Conservation (phyloP, 2,113 vertebrate genomes). For the Macrotis lagotis region DNA sequence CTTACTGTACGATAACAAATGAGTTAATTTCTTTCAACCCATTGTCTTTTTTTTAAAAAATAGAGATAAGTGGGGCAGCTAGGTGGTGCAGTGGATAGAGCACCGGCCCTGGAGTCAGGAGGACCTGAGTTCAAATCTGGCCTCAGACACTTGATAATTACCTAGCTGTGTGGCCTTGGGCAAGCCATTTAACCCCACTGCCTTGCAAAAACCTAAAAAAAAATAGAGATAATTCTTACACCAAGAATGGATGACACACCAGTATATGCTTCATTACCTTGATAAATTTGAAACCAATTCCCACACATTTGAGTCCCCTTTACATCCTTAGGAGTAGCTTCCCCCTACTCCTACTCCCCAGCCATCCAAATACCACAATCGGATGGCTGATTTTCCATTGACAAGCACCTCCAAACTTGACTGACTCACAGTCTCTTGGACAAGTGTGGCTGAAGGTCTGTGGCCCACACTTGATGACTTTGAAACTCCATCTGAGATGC, state of each 20-base stretch:
- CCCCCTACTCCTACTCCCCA: not conserved
- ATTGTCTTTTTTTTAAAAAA: too few relatives aligned
- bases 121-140: too few relatives aligned
- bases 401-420: not conserved
- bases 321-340: not conserved
- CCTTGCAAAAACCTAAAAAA: too few relatives aligned
- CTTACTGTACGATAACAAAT: not conserved
- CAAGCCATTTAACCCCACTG: not conserved
- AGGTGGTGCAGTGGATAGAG: too few relatives aligned
- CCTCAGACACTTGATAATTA: too few relatives aligned
- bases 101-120: too few relatives aligned
- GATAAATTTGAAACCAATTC: not conserved
- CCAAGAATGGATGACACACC: not conserved
- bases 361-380: not conserved
- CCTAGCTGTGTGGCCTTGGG: too few relatives aligned
- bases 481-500: not conserved
- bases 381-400: not conserved
- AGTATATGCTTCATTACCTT: not conserved
- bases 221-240: not conserved
- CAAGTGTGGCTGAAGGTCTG: not conserved
- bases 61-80: too few relatives aligned
- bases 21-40: too few relatives aligned
- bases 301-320: not conserved
- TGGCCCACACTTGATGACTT: not conserved
- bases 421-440: not conserved